phyloP scores from a whole-genome alignment of 1,140 invertebrate genomes.

The Drusus annulatus region DNA sequence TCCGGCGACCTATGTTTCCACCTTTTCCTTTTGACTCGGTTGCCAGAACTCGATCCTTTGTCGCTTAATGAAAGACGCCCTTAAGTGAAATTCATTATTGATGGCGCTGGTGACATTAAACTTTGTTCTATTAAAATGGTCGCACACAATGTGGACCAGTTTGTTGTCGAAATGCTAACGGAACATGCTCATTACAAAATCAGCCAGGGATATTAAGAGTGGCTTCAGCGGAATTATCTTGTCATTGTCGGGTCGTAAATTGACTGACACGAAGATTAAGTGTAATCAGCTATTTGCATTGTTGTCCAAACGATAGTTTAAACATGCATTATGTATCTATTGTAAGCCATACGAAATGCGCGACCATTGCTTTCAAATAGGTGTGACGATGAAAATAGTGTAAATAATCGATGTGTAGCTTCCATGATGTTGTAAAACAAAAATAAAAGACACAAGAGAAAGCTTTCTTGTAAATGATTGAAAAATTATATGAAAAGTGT shows the following conservation, averaged over 20 bases:
- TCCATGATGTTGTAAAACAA: too few species aligned
- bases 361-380: too few species aligned
- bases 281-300: not conserved
- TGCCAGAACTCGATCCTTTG: not conserved
- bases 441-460: too few species aligned
- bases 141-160: not conserved
- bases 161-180: conserved; percentile 7
- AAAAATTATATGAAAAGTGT: too few species aligned
- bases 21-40: not conserved
- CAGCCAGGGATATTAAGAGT: not conserved
- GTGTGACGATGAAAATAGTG: too few species aligned
- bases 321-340: not conserved
- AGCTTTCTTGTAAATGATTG: too few species aligned
- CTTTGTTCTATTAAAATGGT: conserved; percentile 1
- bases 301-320: not conserved
- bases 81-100: conserved; percentile 3
- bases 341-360: too few species aligned
- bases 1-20: not conserved
- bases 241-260: not conserved
- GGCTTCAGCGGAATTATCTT: not conserved
- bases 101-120: not conserved
- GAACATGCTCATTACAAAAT: conserved; percentile 13
- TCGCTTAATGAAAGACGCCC: not conserved
- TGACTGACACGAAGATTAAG: not conserved
- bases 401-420: too few species aligned